These are phyloP conservation scores for Dynastes tityus DNA, from an alignment of 2,888 invertebrate genomes.

Conservation along the genomic window DNA sequence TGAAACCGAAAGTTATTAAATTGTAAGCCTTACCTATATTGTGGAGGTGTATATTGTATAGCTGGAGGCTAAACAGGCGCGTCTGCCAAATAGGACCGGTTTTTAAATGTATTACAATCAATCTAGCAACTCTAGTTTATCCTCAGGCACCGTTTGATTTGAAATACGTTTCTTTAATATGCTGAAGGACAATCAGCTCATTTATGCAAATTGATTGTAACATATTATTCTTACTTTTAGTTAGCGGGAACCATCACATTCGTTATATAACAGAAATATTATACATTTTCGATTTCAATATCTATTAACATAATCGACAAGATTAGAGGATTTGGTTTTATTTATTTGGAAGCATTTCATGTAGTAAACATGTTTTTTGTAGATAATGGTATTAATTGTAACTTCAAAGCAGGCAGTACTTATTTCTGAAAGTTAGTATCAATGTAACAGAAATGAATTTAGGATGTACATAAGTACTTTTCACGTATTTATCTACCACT, in stretches of 20 bases:
- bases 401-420: no score
- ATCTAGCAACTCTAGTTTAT: slow-evolving; percentile 53
- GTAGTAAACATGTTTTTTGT: no score
- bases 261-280: slow-evolving; percentile 28
- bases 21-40: slow-evolving; percentile 54
- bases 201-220: slow-evolving; percentile 53
- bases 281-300: slow-evolving; percentile 21
- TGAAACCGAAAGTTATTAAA: slow-evolving; percentile 57
- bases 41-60: slow-evolving; percentile 55
- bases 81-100: slow-evolving; percentile 61
- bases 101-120: slow-evolving; percentile 62
- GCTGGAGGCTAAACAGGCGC: slow-evolving; percentile 58
- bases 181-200: slow-evolving; percentile 56
- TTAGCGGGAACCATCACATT: slow-evolving; percentile 30
- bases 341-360: no score
- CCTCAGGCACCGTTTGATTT: slow-evolving; percentile 50
- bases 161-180: slow-evolving; percentile 54
- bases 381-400: no score
- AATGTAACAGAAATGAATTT: no score
- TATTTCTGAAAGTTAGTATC: no score
- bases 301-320: slow-evolving; percentile 3
- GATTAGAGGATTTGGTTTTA: not conserved
- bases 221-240: slow-evolving; percentile 48
- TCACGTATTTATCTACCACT: no score
- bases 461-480: no score